These are phyloP conservation scores for Brachystomella parvula DNA, from an alignment of 1,140 invertebrate genomes.

Conservation along the genomic window DNA sequence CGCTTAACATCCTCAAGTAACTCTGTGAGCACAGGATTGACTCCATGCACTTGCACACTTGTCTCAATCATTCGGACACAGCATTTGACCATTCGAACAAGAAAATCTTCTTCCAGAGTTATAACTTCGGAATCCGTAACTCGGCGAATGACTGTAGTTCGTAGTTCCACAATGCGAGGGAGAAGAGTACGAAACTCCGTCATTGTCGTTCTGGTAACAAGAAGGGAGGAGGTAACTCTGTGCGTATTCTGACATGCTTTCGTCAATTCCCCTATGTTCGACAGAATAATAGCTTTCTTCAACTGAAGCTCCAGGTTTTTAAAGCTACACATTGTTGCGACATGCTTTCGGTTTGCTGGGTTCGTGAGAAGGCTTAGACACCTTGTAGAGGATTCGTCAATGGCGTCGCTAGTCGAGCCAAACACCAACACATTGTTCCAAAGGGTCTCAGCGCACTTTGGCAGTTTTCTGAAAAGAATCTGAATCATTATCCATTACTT, in stretches of 20 bases:
- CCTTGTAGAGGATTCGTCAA: not conserved
- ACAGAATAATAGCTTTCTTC: not conserved
- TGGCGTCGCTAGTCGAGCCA: not conserved
- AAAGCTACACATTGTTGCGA: conserved; percentile 3
- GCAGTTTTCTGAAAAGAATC: conserved; percentile 24
- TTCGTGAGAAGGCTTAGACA: not conserved
- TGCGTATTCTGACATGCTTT: conserved; percentile 12
- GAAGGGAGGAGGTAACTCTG: conserved; percentile 1
- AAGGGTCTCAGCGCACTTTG: conserved; percentile 18
- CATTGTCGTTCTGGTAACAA: conserved; percentile 2
- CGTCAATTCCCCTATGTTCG: conserved; percentile 5
- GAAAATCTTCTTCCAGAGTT: not conserved
- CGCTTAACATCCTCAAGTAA: not conserved
- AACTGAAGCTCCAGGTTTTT: conserved; percentile 1
- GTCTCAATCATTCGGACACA: not conserved
- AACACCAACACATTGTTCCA: conserved; percentile 23
- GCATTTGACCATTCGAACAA: not conserved
- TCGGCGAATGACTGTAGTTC: not conserved
- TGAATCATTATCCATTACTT: no score
- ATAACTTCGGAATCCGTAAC: not conserved
- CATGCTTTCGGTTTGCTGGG: not conserved
- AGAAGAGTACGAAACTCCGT: conserved; percentile 13
- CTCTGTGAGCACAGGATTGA: not conserved
- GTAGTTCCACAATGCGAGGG: not conserved
- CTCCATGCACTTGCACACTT: not conserved